Evolutionary conservation across 2,797 vertebrate species (phyloP).

Genomic region (Echeneis naucrates): DNA sequence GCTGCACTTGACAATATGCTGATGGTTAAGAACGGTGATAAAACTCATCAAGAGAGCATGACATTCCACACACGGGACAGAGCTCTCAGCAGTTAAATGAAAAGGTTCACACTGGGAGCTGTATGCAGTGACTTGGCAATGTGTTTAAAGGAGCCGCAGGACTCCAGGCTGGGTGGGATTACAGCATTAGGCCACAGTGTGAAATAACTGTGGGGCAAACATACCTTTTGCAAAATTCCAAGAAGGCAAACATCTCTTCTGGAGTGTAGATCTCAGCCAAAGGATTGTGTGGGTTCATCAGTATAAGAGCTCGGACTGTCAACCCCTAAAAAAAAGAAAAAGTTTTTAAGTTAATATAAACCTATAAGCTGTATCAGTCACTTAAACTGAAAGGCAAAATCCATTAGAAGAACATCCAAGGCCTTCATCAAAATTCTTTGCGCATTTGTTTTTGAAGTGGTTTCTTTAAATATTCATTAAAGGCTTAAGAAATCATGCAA

Average conservation of each 20-base stretch:
- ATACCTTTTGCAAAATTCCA: slow-evolving; percentile 96
- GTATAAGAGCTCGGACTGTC: slow-evolving; percentile 89
- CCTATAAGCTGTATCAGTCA: neutral
- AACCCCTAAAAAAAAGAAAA: slow-evolving; percentile 83
- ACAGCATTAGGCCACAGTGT: slow-evolving; percentile 3
- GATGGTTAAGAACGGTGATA: slow-evolving; percentile 62
- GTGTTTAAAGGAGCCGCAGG: slow-evolving; percentile 32
- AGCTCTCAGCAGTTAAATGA: slow-evolving; percentile 46
- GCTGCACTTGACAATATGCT: slow-evolving; percentile 69
- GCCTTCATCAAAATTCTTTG: neutral
- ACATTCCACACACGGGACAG: slow-evolving; percentile 57
- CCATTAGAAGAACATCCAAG: slow-evolving; percentile 9
- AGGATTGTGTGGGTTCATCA: slow-evolving; percentile 97
- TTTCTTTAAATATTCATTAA: slow-evolving; percentile 35
- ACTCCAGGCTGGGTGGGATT: slow-evolving; percentile 30
- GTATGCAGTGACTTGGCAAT: slow-evolving; percentile 27
- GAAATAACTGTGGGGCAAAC: slow-evolving; percentile 45
- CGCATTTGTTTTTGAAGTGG: neutral
- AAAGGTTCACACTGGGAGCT: slow-evolving; percentile 30
- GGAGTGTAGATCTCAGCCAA: slow-evolving; percentile 92
- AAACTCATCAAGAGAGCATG: slow-evolving; percentile 56
- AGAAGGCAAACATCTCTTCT: slow-evolving; percentile 88
- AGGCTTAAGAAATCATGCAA: slow-evolving; percentile 4
- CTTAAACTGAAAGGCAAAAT: slow-evolving; percentile 18
- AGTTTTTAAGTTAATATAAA: slow-evolving; percentile 14